Evolutionary conservation across 2,888 invertebrate species (phyloP).

Genomic region (Ectemnius lituratus): DNA sequence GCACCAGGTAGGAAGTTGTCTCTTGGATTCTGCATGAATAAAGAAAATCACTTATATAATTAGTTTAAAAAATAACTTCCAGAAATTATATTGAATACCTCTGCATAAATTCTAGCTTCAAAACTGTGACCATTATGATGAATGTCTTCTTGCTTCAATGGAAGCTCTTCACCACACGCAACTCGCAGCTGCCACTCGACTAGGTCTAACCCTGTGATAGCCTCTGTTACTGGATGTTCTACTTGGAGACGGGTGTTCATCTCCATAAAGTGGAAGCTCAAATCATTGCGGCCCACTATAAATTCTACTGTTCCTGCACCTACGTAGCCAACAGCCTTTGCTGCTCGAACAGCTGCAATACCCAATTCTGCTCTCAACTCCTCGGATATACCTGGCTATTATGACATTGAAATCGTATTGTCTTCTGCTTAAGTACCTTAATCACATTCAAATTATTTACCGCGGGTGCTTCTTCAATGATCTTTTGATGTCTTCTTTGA

Average conservation of each 20-base stretch:
- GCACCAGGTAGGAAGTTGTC: constrained; percentile 96
- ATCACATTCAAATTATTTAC: constrained; percentile 83
- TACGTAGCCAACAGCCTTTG: constrained; percentile 96
- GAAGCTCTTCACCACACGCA: constrained; percentile 92
- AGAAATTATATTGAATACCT: constrained; percentile 75
- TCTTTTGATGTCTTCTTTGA: constrained; percentile 99
- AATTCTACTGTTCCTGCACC: constrained; percentile 99
- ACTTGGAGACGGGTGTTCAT: constrained; percentile 99
- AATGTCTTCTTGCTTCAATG: constrained; percentile 89
- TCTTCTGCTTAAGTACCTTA: neutral
- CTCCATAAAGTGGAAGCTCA: constrained; percentile 99
- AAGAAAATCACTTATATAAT: neutral
- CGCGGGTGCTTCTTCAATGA: constrained; percentile 99
- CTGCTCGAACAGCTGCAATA: constrained; percentile 94
- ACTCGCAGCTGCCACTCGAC: constrained; percentile 98
- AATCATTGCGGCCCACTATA: constrained; percentile 91
- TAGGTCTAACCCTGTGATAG: constrained; percentile 96
- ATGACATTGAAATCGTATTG: constrained; percentile 4
- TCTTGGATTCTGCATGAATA: constrained; percentile 80
- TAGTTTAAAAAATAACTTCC: neutral
- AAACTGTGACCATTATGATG: constrained; percentile 91
- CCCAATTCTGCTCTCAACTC: constrained; percentile 89
- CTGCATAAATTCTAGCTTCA: constrained; percentile 98
- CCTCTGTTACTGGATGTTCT: constrained; percentile 98
- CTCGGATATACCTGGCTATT: constrained; percentile 89